These are phyloP conservation scores for Salarias fasciatus DNA, from an alignment of 2,797 vertebrate species.

Conservation along the genomic window DNA sequence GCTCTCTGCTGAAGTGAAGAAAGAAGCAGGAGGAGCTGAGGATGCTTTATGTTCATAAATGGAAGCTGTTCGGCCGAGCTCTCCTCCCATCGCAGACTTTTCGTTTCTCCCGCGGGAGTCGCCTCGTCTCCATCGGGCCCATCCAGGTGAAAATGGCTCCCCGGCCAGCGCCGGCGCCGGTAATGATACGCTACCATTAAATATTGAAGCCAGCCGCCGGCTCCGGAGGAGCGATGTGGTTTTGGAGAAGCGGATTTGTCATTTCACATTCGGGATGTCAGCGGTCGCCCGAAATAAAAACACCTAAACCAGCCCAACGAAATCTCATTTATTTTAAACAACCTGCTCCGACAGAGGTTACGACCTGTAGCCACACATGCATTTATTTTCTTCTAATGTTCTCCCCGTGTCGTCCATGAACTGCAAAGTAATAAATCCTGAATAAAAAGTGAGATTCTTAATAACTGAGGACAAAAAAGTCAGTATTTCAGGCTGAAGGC, in stretches of 20 bases:
- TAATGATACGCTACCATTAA: conserved; percentile 72
- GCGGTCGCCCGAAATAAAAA: conserved; percentile 6
- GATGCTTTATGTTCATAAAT: too few species aligned
- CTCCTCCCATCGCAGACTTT: conserved; percentile 17
- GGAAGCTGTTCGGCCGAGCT: conserved; percentile 2
- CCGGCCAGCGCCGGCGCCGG: conserved; percentile 36
- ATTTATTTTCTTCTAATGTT: neutral
- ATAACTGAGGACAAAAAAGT: too few species aligned
- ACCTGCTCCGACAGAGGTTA: neutral
- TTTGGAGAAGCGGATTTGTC: conserved; percentile 41
- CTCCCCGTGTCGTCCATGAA: too few species aligned
- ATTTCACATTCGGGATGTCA: conserved; percentile 47
- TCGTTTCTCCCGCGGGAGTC: conserved; percentile 30
- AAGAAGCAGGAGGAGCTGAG: too few species aligned
- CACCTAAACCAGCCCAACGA: conserved; percentile 1
- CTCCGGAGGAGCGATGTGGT: conserved; percentile 39
- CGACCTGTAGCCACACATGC: neutral
- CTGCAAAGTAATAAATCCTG: too few species aligned
- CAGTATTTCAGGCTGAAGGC: too few species aligned
- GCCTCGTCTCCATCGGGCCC: conserved; percentile 42
- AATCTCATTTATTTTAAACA: conserved; percentile 26
- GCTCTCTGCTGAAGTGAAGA: neutral
- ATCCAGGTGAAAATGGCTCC: conserved; percentile 55
- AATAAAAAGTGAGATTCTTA: too few species aligned
- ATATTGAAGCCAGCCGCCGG: conserved; percentile 69